phyloP scores from a whole-genome alignment of 1,140 invertebrate genomes.

The Drosophila malerkotliana region DNA sequence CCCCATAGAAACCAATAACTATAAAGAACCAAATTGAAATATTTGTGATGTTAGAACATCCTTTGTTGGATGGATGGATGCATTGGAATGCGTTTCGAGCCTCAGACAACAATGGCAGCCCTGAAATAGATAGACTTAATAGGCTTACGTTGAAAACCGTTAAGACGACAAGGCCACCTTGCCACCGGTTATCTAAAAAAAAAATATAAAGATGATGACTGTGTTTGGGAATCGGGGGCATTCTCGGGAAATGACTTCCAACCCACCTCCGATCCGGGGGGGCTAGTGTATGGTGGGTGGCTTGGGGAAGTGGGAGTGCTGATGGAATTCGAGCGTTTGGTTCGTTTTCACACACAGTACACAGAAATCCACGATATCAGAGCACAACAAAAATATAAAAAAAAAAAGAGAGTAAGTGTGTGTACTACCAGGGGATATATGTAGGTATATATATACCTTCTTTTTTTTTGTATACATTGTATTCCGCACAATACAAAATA shows the following conservation, averaged over 20 bases:
- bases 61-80: constrained; percentile 5
- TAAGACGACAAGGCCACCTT: constrained; percentile 11
- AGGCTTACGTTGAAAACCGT: background rate
- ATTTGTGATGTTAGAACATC: constrained; percentile 1
- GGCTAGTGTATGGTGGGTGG: background rate
- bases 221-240: constrained; percentile 3
- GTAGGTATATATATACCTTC: constrained; percentile 15
- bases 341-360: background rate
- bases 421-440: background rate
- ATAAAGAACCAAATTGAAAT: background rate
- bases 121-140: constrained; percentile 1
- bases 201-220: constrained; percentile 41
- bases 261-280: background rate
- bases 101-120: constrained; percentile 22
- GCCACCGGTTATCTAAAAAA: background rate
- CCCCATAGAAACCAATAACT: background rate
- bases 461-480: background rate
- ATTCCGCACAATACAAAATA: constrained; percentile 38
- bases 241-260: background rate
- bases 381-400: background rate
- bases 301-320: background rate
- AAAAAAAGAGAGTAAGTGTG: background rate
- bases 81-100: constrained; percentile 1
- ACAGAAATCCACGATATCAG: background rate
- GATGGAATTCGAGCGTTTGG: background rate